Base-by-base conservation (phyloP, 2,888 invertebrate species). In the Polydrusus cervinus region DNA sequence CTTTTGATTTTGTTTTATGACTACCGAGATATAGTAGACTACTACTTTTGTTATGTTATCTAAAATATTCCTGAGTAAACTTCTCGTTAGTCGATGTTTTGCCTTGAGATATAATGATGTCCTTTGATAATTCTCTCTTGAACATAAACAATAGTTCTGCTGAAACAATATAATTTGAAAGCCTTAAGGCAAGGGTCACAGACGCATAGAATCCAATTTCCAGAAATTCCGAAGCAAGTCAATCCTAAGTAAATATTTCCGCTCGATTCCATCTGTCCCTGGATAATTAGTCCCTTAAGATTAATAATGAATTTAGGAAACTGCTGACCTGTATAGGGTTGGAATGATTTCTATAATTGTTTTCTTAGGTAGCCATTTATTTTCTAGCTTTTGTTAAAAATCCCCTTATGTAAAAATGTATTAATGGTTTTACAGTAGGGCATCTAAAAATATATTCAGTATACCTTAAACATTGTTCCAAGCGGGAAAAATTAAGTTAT, bases 241-340 rank as follows among this genome's bases (percentile, higher is more conserved):
- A 60, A 38, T 60, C 57, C 57, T 60, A 60, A 60, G 57, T 60
- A 60, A 60, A 60, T 60, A 60, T 60, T 60, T 60, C 57, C 14
- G 57, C 38, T 60, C 38, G 38, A 38, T 38, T 60, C 57, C 57
- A 60, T 38, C 38, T 40, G 57, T 60, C 57, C 57, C 18, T 60
- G 18, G 57, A 38, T 60, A 60, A 60, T 60, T 60, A 60, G 38
- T 18, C 57, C 57, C 38, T 38, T 30, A 60, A 60, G 57, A 60
- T 38, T 38, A 60, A 60, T 60, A 60, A 60, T 60, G 16, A 60
- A 60, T 60, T 60, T 14, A 16, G 16, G 57, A 38, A 38, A 40
- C 38, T 38, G 57, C 34, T 34, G 57, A 60, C 57, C 57, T 16
- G 34, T 30, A 16, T 16, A 60, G 38, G 16, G 38, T 34, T 38